Base-by-base conservation (phyloP, 1,140 invertebrate species). In the Linepithema humile region DNA sequence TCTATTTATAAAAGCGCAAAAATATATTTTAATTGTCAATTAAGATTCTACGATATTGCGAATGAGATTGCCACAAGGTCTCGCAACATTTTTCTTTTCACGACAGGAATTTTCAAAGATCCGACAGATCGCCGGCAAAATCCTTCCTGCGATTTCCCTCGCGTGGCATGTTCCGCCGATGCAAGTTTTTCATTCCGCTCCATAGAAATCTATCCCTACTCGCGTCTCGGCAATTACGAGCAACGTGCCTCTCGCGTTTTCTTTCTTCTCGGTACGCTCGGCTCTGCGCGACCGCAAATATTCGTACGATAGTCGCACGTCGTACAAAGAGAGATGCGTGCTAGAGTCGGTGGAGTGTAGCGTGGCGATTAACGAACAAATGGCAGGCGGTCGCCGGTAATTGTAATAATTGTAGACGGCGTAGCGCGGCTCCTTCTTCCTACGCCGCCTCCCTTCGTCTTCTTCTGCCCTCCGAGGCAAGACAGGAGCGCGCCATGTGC, bases 331-430 rank as follows among this genome's bases (percentile, higher is more conserved):
- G 67, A 73, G 86, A 67, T 72, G 82, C 86, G 82, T 29, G 69
- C 48, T 82, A 89, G 85, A 70, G 45, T 86, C 85, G 77, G 80
- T 80, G 50, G 85, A 88, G 89, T 85, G 88, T 85, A 86, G 84
- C 90, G 90, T 92, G 92, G 92, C 92, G 91, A 94, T 94, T 93
- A 94, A 91, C 91, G 90, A 89, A 93, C 93, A 94, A 94, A 93
- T 93, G 92, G 89, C 91, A 88, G 89, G 91, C 90, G 92, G 89
- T 93, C 93, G 92, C 88, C 86, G 84, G 90, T 93, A 94, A 94
- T 94, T 94, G 92, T 93, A 94, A 94, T 94, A 94, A 94, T 94
- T 93, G 92, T 93, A 90, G 91, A 50, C 50, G 78, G 60, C 59
- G 15, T 29, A 65, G 55, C 70, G 87, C 35, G 35, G 83, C 65